phyloP scores from a whole-genome alignment of 2,888 invertebrate species.

The Caenorhabditis sp. region DNA sequence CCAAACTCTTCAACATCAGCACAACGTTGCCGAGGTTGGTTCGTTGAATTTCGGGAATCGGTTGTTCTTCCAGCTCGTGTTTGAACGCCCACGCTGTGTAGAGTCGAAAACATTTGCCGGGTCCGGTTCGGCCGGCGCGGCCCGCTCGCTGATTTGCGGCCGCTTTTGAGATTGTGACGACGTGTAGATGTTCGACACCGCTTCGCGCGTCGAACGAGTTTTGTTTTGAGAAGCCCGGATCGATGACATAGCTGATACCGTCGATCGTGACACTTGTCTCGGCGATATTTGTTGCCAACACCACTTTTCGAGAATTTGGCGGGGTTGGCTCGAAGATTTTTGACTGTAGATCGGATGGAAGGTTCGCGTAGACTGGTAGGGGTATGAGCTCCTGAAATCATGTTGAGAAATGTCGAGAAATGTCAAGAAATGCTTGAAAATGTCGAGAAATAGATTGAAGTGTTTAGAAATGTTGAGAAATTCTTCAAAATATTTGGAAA shows the following conservation, averaged over 20 bases:
- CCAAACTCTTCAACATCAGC: conserved; percentile 91
- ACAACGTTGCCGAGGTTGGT: conserved; percentile 98
- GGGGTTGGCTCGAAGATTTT: conserved; percentile 99
- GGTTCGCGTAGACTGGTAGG: conserved; percentile 94
- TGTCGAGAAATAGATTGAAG: no score
- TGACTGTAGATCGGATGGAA: conserved; percentile 98
- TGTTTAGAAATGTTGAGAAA: no score
- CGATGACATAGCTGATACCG: conserved; percentile 97
- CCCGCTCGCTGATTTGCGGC: conserved; percentile 97
- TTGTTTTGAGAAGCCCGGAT: conserved; percentile 99
- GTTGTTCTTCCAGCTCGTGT: conserved; percentile 96
- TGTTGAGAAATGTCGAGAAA: no score
- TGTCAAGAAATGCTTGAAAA: no score
- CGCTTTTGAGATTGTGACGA: conserved; percentile 94
- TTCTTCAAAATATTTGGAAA: no score
- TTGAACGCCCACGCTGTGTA: conserved; percentile 99
- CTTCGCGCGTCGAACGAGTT: conserved; percentile 96
- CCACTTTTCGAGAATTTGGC: conserved; percentile 90
- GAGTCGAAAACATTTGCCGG: conserved; percentile 92
- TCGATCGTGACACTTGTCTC: conserved; percentile 99
- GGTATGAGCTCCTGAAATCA: conserved; percentile 83
- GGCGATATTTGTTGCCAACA: conserved; percentile 97
- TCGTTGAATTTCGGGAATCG: conserved; percentile 95
- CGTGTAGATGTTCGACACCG: conserved; percentile 97
- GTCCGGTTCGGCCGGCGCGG: conserved; percentile 94